These are phyloP conservation scores for Hippopotamus amphibius DNA, from an alignment of 2,113 vertebrate species.

Conservation along the genomic window DNA sequence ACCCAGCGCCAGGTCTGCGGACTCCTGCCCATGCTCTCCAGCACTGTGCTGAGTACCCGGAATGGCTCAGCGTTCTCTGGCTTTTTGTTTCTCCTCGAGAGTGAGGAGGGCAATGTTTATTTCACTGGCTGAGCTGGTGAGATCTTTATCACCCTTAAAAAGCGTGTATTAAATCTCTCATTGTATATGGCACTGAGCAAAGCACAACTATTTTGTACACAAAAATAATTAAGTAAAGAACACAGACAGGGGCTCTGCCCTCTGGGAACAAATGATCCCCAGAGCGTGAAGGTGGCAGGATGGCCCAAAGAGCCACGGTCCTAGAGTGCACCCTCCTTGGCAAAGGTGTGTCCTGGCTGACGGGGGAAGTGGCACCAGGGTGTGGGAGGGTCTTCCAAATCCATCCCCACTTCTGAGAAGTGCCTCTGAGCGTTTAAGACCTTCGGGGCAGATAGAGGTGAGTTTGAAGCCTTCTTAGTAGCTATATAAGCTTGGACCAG, in stretches of 20 bases:
- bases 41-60: neutral
- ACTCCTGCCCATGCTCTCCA: neutral
- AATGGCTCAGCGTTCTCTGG: neutral
- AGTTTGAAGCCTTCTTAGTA: neutral
- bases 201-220: constrained; percentile 45
- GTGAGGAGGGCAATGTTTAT: constrained; percentile 31
- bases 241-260: constrained; percentile 25
- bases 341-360: neutral
- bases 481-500: neutral
- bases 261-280: neutral
- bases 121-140: constrained; percentile 42
- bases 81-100: constrained; percentile 49
- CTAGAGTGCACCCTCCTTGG: neutral
- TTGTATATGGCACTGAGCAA: constrained; percentile 39
- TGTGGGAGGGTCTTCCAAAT: neutral
- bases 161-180: constrained; percentile 48
- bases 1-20: neutral
- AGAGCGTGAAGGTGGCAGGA: neutral
- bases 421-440: neutral
- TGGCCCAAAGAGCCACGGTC: neutral
- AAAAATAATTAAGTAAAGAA: constrained; percentile 63
- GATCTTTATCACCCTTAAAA: constrained; percentile 62
- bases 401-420: neutral
- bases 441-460: neutral
- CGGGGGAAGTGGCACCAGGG: neutral